Evolutionary conservation across 2,888 invertebrate genomes (phyloP).

Genomic region (Synergus gifuensis): DNA sequence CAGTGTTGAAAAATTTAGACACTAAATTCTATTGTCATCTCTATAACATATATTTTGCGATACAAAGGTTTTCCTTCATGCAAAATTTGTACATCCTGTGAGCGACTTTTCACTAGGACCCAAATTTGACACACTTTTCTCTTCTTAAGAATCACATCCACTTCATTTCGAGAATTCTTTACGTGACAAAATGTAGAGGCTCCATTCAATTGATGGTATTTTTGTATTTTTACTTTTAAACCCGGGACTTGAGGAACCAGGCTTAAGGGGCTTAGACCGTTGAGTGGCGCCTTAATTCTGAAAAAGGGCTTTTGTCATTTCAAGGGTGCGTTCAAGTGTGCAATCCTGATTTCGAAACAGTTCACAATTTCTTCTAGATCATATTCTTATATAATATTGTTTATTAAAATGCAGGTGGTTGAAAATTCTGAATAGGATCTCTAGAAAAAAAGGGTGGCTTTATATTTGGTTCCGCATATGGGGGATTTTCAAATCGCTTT

Average conservation of each 20-base stretch:
- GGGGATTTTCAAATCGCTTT: no score
- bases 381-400: no score
- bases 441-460: no score
- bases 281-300: neutral
- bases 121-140: constrained; percentile 36
- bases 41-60: neutral
- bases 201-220: constrained; percentile 6
- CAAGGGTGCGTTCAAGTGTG: neutral
- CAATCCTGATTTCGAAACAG: neutral
- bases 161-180: constrained; percentile 27
- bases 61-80: constrained; percentile 10
- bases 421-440: no score
- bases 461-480: no score
- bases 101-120: neutral
- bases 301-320: neutral
- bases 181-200: neutral
- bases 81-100: constrained; percentile 27
- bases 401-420: no score
- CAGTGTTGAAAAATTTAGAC: no score
- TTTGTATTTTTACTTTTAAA: constrained; percentile 13
- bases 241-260: neutral
- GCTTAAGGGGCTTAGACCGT: neutral
- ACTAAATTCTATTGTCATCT: neutral
- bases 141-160: constrained; percentile 27
- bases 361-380: neutral